These are phyloP conservation scores for Hippolais icterina DNA, from an alignment of 2,113 vertebrate genomes.

Conservation along the genomic window DNA sequence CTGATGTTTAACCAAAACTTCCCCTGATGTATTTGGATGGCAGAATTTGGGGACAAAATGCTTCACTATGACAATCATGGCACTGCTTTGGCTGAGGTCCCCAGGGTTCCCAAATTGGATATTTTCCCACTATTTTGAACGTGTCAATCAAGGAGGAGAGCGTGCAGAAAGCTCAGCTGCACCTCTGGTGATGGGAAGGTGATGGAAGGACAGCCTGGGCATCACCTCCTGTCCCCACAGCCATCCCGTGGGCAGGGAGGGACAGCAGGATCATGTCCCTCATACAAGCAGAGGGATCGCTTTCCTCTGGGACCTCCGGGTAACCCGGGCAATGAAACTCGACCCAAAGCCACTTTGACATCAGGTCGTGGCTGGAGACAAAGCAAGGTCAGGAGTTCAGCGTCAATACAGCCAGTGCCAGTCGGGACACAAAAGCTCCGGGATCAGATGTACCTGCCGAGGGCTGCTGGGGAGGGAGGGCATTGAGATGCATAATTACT, in stretches of 20 bases:
- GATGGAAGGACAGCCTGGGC: background rate
- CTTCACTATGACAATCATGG: background rate
- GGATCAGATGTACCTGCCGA: conserved; percentile 7
- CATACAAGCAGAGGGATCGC: background rate
- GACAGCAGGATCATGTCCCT: background rate
- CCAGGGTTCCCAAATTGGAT: background rate
- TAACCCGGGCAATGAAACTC: conserved; percentile 68
- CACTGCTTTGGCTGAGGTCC: background rate
- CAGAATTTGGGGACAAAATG: background rate
- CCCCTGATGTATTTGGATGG: fast-evolving
- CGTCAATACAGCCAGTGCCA: conserved; percentile 19
- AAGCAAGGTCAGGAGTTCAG: conserved; percentile 71
- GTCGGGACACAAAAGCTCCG: conserved; percentile 1
- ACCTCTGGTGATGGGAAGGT: background rate
- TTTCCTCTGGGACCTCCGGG: conserved; percentile 60
- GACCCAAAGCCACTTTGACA: conserved; percentile 53
- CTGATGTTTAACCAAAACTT: background rate
- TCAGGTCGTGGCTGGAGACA: conserved; percentile 23
- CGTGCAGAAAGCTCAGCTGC: background rate
- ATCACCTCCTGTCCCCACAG: background rate
- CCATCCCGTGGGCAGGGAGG: background rate
- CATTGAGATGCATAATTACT: conserved; percentile 28
- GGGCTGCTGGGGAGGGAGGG: background rate
- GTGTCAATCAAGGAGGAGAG: fast-evolving
- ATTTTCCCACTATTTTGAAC: background rate